Evolutionary conservation across 2,797 vertebrate genomes (phyloP), one percentile per base, ranked within the genome.

Genomic region (Gymnoscopelus braueri): DNA sequence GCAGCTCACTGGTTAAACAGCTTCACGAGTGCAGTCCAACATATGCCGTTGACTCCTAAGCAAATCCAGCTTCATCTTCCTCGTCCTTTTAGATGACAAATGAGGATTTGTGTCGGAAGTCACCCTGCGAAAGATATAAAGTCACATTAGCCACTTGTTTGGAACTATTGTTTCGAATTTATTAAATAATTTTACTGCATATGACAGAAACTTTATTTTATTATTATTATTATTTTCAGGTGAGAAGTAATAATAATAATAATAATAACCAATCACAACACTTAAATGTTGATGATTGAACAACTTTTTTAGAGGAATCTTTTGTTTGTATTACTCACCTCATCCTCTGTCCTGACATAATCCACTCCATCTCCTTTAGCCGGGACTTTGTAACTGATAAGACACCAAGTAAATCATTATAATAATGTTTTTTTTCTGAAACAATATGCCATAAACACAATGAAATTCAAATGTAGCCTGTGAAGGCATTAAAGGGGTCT

Each of bases 91-190:
- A 99, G 86, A 99, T 98, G 89, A 99, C 95, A 49, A 99, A 99
- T 0, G 98, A 99, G 0, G 97, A 99, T 88, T 99, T 99, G 93
- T 99, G 97, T 84, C 97, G 95, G 93, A 99, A 99, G 91, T 99
- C 96, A 0, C 97, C 98, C 98, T 99, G 92, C 5, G 39, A 75
- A 85, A 81, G 48, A 23, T 3, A 35, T 8, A 54, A 24, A 55
- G 2, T 4, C 6, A 53, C 11, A 32, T 48, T 7, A 59, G 62
- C 23, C 5, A 44, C 39, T 44, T 1, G 39, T 39, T 39, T 39
- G 5, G 39, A 44, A 44, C 39, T 44, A 0, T 29, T 29, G 26
- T 29, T 29, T 29, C 26, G 3, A 29, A 29, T 29, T 1, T 29
- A 9, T 44, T 8, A 10, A 44, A 44, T 44, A 35, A 10, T 44